phyloP scores from a whole-genome alignment of 2,797 vertebrate genomes.

The Micropoecilia bifurca region DNA sequence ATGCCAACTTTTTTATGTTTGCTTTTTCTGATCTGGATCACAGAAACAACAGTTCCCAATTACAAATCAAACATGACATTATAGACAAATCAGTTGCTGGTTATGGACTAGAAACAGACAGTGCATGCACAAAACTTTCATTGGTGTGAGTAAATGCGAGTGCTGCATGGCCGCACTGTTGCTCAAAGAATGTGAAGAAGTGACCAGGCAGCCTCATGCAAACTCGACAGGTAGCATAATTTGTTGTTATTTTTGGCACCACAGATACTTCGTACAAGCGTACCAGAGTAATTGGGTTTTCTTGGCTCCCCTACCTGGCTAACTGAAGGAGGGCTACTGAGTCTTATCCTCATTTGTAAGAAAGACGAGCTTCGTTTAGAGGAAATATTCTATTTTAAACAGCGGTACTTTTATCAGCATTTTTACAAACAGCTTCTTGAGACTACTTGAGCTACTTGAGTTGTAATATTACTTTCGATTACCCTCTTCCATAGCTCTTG shows the following conservation, averaged over 20 bases:
- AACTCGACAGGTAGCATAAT: background rate
- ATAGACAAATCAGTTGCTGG: background rate
- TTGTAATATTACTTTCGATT: background rate
- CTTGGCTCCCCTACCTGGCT: background rate
- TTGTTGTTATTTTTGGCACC: background rate
- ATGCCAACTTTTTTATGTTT: background rate
- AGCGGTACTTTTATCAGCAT: background rate
- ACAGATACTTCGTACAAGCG: background rate
- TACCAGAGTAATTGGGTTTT: background rate
- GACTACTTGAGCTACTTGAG: too few relatives aligned
- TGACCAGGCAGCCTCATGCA: background rate
- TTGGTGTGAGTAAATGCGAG: background rate
- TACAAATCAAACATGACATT: background rate
- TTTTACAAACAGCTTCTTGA: background rate
- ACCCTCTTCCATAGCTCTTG: too few relatives aligned
- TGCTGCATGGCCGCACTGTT: background rate
- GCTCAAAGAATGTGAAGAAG: background rate
- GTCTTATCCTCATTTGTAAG: background rate
- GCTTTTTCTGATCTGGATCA: background rate
- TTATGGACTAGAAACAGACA: background rate
- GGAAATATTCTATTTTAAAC: background rate
- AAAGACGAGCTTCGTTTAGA: background rate
- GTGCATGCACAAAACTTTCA: background rate
- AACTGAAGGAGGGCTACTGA: background rate
- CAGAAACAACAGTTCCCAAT: background rate